Evolutionary conservation across 1,140 invertebrate species (phyloP), one percentile per base, ranked within the genome.

Genomic region (Drosophila biarmipes): DNA sequence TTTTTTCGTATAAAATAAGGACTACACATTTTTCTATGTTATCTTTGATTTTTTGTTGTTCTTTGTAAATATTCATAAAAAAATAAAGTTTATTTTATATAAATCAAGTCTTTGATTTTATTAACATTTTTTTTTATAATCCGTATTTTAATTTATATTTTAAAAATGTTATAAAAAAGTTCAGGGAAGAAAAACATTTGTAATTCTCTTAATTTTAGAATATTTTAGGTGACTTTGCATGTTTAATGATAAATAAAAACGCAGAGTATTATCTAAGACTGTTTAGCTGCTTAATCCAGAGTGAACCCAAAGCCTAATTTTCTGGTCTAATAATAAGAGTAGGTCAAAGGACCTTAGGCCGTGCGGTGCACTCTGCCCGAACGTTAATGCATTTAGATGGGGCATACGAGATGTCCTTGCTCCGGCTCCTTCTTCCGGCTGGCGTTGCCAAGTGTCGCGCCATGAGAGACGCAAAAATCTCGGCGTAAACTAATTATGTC

Each of bases 401-500:
- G 15, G 45, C 34, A 64, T 52, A 67, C 51, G 37, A 51, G 45
- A 52, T 67, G 63, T 61, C 45, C 46, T 61, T 61, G 46, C 58
- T 62, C 53, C 58, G 35, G 35, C 42, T 45, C 37, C 31, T 17
- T 19, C 15, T 53, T 34, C 35, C 17, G 35, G 45, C 17, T 14
- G 29, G 17, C 37, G 56, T 73, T 69, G 37, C 43, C 54, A 68
- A 82, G 73, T 73, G 79, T 61, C 52, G 68, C 37, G 54, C 57
- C 79, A 56, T 58, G 31, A 61, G 75, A 75, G 72, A 62, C 61
- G 73, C 51, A 56, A 74, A 85, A 85, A 85, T 87, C 78, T 78
- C 63, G 48, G 59, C 68, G 55, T 86, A 87, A 85, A 81, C 82
- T 81, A 85, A 85, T 85, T 86, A 85, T 80, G 73, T 81, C 78